A percentile compares a stretch with the other conserved stretches of the same genome.
Conservation (phyloP, 2,888 invertebrate genomes). For the Gonocerus acuteangulatus region DNA sequence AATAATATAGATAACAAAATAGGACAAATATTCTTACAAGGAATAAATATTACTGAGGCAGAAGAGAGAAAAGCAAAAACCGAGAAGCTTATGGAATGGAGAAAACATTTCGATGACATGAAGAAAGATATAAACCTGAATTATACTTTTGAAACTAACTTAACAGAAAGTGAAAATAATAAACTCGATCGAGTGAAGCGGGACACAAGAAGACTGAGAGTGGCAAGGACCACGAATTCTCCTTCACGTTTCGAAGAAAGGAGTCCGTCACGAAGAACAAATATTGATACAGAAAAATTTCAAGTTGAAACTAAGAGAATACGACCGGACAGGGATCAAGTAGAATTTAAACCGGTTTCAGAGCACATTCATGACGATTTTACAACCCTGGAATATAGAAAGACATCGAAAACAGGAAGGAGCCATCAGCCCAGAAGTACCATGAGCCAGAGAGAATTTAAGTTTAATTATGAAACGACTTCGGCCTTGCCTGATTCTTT, state of each 20-base stretch:
- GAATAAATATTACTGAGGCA: neutral
- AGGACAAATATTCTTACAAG: neutral
- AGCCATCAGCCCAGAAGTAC: neutral
- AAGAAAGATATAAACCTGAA: conserved; percentile 18
- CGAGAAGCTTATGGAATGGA: conserved; percentile 2
- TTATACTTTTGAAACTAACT: conserved; percentile 16
- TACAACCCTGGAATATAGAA: conserved; percentile 24
- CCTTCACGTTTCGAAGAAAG: neutral
- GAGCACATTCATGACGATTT: conserved; percentile 22
- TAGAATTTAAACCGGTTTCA: conserved; percentile 14
- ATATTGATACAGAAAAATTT: conserved; percentile 21
- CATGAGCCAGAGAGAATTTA: conserved; percentile 6
- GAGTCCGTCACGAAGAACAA: neutral
- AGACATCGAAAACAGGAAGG: neutral
- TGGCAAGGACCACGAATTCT: neutral
- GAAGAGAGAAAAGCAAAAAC: neutral
- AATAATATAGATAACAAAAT: neutral
- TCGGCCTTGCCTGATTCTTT: conserved; percentile 1
- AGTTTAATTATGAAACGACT: conserved; percentile 14
- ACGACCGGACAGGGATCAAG: neutral
- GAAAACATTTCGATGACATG: conserved; percentile 18
- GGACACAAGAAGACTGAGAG: neutral
- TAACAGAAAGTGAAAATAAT: neutral
- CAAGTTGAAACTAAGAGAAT: neutral
- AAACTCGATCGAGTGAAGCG: neutral